Evolutionary conservation across 2,888 invertebrate species (phyloP), one percentile per base, ranked within the genome.

Genomic region (Clivina fossor): DNA sequence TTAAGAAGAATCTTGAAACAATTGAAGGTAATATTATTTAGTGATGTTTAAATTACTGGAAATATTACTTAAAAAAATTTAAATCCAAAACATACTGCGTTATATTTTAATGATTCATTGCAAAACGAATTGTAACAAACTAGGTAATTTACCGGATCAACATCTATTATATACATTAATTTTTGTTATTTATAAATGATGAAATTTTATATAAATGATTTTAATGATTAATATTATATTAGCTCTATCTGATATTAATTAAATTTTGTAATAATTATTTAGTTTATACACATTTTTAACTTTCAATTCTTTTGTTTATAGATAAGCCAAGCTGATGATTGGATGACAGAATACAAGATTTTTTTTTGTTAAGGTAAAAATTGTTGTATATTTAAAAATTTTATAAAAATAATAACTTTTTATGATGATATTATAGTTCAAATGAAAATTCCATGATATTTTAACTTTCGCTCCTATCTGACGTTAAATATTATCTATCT

Each of bases 1-100:
- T 69, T 22, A 89, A 85, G 66, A 32, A 19, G 37, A 16, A 49
- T 38, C 24, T 48, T 20, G 49, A 50, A 26, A 24, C 7, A 3
- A 2, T 9, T 22, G 28, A 43, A 49, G 37, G 40, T 56, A 33
- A 47, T 48, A 54, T 18, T 32, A n/a, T 24, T 28, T 40, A n/a
- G 4, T 26, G 9, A 15, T 57, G 11, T 8, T 4, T n/a, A 19
- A 18, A 24, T 11, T 38, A 4, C 18, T 44, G 9, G 8, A 7
- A 3, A 15, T 33, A 33, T 9, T 4, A 4, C 7, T 8, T 33
- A n/a, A 8, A 33, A 33, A 9, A 5, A 33, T 11, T 7, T 11
- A 33, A 9, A 33, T 9, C 13, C 33, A 4, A n/a, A 33, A 50
- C 26, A 26, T 26, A 7, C n/a, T n/a, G 35, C 20, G 9, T 24